These are phyloP conservation scores for Gulo gulo DNA, from an alignment of 2,113 vertebrate species.

Conservation along the genomic window DNA sequence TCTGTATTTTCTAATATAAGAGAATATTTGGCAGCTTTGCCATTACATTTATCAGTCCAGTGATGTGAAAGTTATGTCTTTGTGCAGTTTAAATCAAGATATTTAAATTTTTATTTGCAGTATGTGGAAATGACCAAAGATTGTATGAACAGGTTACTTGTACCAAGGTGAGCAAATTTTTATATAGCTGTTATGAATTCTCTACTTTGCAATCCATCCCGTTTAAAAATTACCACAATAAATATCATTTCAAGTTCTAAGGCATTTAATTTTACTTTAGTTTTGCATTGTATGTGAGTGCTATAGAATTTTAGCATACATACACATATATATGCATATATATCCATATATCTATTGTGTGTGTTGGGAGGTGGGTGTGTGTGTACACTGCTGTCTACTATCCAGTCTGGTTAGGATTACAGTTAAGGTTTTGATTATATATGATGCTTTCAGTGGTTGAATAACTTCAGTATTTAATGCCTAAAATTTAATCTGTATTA, in stretches of 20 bases:
- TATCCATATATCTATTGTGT: neutral
- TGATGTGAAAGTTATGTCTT: conserved; percentile 62
- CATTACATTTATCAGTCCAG: conserved; percentile 54
- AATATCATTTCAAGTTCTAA: conserved; percentile 75
- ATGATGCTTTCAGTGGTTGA: neutral
- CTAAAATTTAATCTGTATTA: neutral
- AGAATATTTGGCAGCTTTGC: conserved; percentile 47
- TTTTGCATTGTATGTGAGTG: neutral
- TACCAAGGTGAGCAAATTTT: conserved; percentile 20
- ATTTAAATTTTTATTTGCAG: conserved; percentile 64
- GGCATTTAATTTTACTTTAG: conserved; percentile 74
- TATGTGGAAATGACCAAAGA: conserved; percentile 57
- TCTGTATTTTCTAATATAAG: conserved; percentile 48
- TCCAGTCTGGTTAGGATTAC: neutral
- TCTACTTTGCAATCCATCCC: conserved; percentile 57
- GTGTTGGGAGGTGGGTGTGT: neutral
- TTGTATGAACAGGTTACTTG: conserved; percentile 45
- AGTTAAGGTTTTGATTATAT: neutral
- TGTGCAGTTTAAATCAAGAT: conserved; percentile 63
- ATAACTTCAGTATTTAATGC: neutral
- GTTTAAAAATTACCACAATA: conserved; percentile 75
- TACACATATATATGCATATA: neutral
- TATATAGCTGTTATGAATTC: conserved; percentile 64
- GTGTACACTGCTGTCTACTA: neutral
- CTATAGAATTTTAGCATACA: conserved; percentile 22